phyloP scores from a whole-genome alignment of 2,113 vertebrate genomes.

The Piliocolobus tephrosceles region DNA sequence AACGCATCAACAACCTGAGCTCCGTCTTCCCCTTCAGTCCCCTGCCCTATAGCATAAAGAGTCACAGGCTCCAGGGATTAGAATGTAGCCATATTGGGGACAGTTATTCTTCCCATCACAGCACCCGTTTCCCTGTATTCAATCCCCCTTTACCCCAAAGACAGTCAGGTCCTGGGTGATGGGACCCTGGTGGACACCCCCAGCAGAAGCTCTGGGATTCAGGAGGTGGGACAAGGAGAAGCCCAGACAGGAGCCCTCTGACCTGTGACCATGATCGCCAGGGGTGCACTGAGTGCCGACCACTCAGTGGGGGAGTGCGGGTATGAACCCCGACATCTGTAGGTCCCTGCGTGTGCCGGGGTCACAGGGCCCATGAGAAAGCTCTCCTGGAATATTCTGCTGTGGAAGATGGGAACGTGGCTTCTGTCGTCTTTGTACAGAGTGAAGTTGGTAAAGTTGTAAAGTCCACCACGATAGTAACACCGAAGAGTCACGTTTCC shows the following conservation, averaged over 20 bases:
- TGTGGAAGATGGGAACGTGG: too few relatives aligned
- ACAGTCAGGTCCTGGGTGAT: background rate
- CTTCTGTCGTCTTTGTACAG: background rate
- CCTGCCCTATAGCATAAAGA: fast-evolving
- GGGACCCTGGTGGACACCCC: background rate
- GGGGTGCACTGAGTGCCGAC: background rate
- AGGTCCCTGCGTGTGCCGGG: fast-evolving
- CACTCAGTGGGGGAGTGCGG: fast-evolving
- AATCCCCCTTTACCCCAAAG: background rate
- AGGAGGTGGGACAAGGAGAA: too few relatives aligned
- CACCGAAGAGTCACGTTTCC: background rate
- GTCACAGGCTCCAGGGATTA: fast-evolving
- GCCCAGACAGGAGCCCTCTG: background rate
- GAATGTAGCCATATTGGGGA: fast-evolving
- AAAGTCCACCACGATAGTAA: fast-evolving
- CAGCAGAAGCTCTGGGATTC: background rate
- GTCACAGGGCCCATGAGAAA: background rate
- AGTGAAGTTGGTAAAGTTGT: fast-evolving
- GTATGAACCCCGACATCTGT: fast-evolving
- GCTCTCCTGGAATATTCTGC: fast-evolving
- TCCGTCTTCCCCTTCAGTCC: fast-evolving
- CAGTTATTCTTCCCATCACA: fast-evolving
- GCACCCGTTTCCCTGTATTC: fast-evolving
- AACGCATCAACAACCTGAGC: background rate
- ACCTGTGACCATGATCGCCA: conserved; percentile 32